Evolutionary conservation across 2,113 vertebrate genomes (phyloP).

Genomic region (Nothocercus julius): DNA sequence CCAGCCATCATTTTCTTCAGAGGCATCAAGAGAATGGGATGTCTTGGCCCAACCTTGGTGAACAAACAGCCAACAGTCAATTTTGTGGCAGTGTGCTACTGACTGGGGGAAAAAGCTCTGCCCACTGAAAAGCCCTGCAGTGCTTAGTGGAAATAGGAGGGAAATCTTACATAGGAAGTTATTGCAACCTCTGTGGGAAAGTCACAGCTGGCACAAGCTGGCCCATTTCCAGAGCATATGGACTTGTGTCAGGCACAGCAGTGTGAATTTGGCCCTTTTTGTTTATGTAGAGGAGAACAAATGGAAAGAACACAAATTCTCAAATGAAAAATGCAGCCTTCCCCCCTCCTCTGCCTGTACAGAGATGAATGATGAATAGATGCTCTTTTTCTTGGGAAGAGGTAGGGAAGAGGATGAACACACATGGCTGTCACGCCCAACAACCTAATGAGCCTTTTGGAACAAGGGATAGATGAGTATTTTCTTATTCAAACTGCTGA

Average conservation of each 20-base stretch:
- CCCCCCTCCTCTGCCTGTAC: neutral
- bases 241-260: neutral
- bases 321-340: neutral
- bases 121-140: neutral
- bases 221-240: neutral
- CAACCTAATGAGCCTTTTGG: neutral
- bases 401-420: neutral
- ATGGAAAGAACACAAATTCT: neutral
- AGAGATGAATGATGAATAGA: fast-evolving
- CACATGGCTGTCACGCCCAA: neutral
- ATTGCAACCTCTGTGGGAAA: neutral
- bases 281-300: neutral
- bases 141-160: neutral
- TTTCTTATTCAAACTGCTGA: neutral
- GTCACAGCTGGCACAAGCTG: neutral
- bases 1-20: conserved; percentile 92
- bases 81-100: neutral
- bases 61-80: neutral
- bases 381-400: neutral
- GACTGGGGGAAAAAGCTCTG: neutral
- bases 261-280: neutral
- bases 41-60: conserved; percentile 89
- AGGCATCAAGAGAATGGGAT: conserved; percentile 85
- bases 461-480: neutral
- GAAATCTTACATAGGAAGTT: neutral